Percentiles rank a stretch among this genome's conserved stretches.
Conservation (phyloP, 2,888 invertebrate species). For the Limnephilus marmoratus region DNA sequence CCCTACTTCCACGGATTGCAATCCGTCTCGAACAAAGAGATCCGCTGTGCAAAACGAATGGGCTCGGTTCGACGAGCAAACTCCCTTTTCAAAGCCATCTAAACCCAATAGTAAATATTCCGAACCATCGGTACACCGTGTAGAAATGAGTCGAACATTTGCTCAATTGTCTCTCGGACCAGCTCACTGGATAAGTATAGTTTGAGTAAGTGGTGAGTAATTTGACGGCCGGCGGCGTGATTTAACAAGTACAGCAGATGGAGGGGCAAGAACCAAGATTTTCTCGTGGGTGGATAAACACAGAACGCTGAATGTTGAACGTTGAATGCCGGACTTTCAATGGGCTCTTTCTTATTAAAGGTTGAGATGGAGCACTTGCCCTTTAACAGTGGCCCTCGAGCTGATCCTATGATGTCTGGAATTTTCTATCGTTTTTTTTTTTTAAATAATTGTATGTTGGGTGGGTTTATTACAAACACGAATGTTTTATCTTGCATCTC, state of each 20-base stretch:
- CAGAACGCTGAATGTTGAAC: neutral
- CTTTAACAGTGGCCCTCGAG: conserved; percentile 22
- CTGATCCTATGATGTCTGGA: neutral
- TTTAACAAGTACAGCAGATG: conserved; percentile 5
- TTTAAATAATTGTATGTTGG: neutral
- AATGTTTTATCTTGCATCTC: neutral
- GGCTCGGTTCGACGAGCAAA: conserved; percentile 12
- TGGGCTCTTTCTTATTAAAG: conserved; percentile 36
- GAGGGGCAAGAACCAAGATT: neutral
- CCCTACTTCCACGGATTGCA: neutral
- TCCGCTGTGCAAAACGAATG: conserved; percentile 23
- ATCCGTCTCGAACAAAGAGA: conserved; percentile 26
- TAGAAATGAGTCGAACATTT: conserved; percentile 30
- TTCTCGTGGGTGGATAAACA: conserved; percentile 42
- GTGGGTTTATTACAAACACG: neutral
- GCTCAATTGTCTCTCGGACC: neutral
- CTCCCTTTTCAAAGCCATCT: neutral
- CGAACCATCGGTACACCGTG: neutral
- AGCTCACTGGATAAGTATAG: neutral
- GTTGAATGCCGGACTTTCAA: conserved; percentile 38
- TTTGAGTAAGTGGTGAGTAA: conserved; percentile 37
- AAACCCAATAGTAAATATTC: too few relatives aligned
- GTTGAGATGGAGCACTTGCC: neutral
- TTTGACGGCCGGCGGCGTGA: conserved; percentile 21
- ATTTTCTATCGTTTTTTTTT: neutral